phyloP scores from a whole-genome alignment of 2,797 vertebrate genomes.

The Heterohyrax brucei region DNA sequence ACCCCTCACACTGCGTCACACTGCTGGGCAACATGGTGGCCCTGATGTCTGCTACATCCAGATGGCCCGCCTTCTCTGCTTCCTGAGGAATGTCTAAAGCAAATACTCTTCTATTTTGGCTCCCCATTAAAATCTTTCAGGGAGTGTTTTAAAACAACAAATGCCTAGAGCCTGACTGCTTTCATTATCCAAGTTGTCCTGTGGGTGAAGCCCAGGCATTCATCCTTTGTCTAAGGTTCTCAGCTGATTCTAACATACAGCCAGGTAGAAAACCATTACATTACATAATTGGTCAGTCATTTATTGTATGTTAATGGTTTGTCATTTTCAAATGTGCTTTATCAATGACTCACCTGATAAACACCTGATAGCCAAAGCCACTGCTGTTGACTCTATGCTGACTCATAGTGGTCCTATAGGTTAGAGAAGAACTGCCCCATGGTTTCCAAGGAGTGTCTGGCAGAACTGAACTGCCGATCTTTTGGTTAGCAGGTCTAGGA shows the following conservation, averaged over 20 bases:
- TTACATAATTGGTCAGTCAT: background rate
- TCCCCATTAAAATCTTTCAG: background rate
- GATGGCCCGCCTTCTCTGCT: background rate
- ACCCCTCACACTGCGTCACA: rapidly evolving
- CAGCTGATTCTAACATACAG: rapidly evolving
- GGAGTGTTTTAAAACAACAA: background rate
- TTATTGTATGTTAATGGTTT: background rate
- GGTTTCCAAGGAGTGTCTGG: too few species aligned
- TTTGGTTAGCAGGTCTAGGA: too few species aligned
- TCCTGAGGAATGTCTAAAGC: background rate
- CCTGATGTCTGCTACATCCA: background rate
- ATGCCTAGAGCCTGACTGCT: rapidly evolving
- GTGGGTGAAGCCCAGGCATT: background rate
- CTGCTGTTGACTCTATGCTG: too few species aligned
- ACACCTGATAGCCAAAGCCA: too few species aligned
- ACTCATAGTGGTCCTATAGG: too few species aligned
- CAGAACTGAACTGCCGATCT: too few species aligned
- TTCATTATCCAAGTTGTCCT: background rate
- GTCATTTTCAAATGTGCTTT: background rate
- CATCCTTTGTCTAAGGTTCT: background rate
- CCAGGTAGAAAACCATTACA: background rate
- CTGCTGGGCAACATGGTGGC: rapidly evolving
- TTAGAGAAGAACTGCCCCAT: too few species aligned
- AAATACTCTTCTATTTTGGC: background rate
- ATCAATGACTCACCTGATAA: rapidly evolving